These are phyloP conservation scores for Scelioninae gen. 1 DNA, from an alignment of 2,888 invertebrate species.

Conservation along the genomic window DNA sequence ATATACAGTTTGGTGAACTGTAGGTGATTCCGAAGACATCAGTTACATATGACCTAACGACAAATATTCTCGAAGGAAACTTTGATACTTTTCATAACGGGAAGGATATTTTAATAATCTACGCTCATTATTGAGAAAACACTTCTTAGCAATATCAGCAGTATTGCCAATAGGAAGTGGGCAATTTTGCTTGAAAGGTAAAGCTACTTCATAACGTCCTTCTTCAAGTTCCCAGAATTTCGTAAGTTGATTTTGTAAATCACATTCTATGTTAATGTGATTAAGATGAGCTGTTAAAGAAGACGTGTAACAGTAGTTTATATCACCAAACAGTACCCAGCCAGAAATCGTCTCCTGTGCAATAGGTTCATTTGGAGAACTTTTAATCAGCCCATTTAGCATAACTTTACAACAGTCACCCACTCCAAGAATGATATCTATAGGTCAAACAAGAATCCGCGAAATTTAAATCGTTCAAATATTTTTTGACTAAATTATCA, in stretches of 20 bases:
- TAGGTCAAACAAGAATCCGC: too few species aligned
- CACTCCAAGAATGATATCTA: background rate
- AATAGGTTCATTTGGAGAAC: slow-evolving; percentile 4
- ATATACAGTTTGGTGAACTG: background rate
- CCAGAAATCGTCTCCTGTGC: slow-evolving; percentile 35
- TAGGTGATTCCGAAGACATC: too few species aligned
- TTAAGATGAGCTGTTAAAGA: too few species aligned
- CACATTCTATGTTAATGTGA: too few species aligned
- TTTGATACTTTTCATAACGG: background rate
- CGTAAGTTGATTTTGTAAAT: background rate
- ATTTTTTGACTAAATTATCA: too few species aligned
- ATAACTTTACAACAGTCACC: background rate
- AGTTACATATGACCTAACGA: background rate
- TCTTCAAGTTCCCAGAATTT: slow-evolving; percentile 9
- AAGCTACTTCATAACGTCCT: background rate
- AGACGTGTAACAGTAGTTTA: background rate
- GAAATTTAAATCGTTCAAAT: too few species aligned
- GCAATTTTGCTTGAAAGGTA: background rate
- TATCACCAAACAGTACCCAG: slow-evolving; percentile 13
- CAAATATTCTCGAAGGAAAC: background rate
- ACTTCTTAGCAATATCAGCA: background rate
- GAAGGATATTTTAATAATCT: background rate
- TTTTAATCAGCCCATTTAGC: slow-evolving; percentile 11
- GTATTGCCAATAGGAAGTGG: background rate
- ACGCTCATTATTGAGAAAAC: background rate